phyloP scores from a whole-genome alignment of 2,113 vertebrate species.

The Semnornis frantzii region DNA sequence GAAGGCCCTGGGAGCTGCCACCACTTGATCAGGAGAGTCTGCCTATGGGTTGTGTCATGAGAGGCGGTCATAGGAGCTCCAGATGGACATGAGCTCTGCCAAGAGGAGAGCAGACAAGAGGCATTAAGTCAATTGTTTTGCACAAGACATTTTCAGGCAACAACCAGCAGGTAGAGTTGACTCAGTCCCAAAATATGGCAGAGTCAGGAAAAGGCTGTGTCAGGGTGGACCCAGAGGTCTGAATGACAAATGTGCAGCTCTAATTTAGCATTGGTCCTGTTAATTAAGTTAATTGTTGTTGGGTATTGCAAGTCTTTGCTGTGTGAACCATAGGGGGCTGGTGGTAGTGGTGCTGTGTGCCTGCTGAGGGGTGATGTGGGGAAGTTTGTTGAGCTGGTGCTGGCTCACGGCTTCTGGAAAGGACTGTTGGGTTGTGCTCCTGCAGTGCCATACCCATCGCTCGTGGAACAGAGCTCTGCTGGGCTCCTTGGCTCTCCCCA shows the following conservation, averaged over 20 bases:
- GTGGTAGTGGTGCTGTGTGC: background rate
- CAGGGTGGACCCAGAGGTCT: background rate
- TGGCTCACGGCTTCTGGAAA: constrained; percentile 23
- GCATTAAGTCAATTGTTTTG: constrained; percentile 65
- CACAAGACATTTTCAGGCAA: constrained; percentile 55
- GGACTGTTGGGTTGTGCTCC: background rate
- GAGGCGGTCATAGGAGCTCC: constrained; percentile 50
- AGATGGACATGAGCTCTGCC: constrained; percentile 61
- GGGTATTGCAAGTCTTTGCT: background rate
- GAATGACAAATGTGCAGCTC: background rate
- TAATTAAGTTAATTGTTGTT: background rate
- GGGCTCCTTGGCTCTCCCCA: constrained; percentile 50
- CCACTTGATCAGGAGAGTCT: background rate
- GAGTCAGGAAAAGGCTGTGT: background rate
- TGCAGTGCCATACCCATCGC: background rate
- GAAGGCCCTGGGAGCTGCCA: background rate
- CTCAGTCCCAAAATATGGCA: constrained; percentile 6
- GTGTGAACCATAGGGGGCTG: background rate
- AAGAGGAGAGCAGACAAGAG: constrained; percentile 59
- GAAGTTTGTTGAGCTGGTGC: background rate
- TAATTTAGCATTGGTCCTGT: background rate
- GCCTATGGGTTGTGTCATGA: background rate
- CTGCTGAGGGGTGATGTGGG: background rate
- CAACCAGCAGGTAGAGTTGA: constrained; percentile 46
- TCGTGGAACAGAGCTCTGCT: constrained; percentile 28